Percentiles rank a stretch among this genome's conserved stretches.
phyloP scores from a whole-genome alignment of 2,888 invertebrate genomes.

The Cantharis lateralis region DNA sequence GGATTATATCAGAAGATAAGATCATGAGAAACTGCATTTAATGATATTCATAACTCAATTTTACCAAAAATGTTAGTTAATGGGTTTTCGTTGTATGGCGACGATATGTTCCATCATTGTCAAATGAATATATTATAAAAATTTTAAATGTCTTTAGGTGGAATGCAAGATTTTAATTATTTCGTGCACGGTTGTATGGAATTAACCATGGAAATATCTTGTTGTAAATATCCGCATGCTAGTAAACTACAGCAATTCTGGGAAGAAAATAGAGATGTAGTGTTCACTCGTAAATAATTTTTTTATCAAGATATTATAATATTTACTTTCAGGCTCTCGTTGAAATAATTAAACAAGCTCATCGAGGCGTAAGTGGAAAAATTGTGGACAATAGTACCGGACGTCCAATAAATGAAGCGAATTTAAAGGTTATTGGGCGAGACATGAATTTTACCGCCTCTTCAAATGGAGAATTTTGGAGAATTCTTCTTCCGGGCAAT shows the following conservation, averaged over 20 bases:
- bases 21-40: no score
- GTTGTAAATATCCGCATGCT: constrained; percentile 67
- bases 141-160: constrained; percentile 48
- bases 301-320: neutral
- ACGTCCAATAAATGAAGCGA: constrained; percentile 58
- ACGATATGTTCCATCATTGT: constrained; percentile 7
- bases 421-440: constrained; percentile 60
- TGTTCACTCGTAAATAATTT: neutral
- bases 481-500: constrained; percentile 65
- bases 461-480: constrained; percentile 68
- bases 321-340: constrained; percentile 55
- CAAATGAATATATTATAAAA: neutral
- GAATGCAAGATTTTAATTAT: constrained; percentile 74
- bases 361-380: constrained; percentile 64
- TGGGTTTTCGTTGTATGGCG: no score
- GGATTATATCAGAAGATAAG: no score
- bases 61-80: no score
- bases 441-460: constrained; percentile 62
- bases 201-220: constrained; percentile 68
- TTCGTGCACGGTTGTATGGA: constrained; percentile 69
- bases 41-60: no score
- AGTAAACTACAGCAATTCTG: constrained; percentile 60
- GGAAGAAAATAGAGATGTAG: constrained; percentile 63
- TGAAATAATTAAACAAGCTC: constrained; percentile 61
- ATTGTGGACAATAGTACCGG: constrained; percentile 57